These are phyloP conservation scores for Nemoura dubitans DNA, from an alignment of 2,888 invertebrate genomes.

Conservation along the genomic window DNA sequence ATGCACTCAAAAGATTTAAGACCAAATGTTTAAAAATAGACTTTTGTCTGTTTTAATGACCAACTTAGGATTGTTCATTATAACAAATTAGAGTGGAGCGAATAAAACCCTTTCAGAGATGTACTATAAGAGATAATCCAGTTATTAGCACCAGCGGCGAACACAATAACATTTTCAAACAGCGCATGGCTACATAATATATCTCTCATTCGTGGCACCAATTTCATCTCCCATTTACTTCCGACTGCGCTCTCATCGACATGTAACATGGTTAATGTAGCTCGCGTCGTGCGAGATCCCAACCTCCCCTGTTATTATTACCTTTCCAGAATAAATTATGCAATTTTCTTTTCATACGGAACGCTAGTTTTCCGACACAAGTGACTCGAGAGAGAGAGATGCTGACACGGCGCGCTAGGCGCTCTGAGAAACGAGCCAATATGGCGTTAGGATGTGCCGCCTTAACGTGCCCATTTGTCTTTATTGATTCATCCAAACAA, in stretches of 20 bases:
- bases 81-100: background rate
- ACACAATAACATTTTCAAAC: background rate
- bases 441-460: background rate
- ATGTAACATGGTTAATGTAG: background rate
- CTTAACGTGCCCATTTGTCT: background rate
- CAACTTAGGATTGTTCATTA: background rate
- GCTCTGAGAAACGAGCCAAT: background rate
- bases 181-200: background rate
- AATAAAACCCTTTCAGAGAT: background rate
- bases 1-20: background rate
- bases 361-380: background rate
- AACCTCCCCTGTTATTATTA: background rate
- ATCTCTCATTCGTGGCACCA: background rate
- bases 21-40: background rate
- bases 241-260: background rate
- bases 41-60: slow-evolving; percentile 7
- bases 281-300: background rate
- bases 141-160: background rate
- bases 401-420: background rate
- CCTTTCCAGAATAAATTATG: background rate
- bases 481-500: slow-evolving; percentile 12
- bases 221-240: background rate
- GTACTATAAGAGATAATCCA: background rate
- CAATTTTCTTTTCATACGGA: background rate
- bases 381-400: background rate